Evolutionary conservation across 2,797 vertebrate species (phyloP).

Genomic region (Catharus ustulatus): DNA sequence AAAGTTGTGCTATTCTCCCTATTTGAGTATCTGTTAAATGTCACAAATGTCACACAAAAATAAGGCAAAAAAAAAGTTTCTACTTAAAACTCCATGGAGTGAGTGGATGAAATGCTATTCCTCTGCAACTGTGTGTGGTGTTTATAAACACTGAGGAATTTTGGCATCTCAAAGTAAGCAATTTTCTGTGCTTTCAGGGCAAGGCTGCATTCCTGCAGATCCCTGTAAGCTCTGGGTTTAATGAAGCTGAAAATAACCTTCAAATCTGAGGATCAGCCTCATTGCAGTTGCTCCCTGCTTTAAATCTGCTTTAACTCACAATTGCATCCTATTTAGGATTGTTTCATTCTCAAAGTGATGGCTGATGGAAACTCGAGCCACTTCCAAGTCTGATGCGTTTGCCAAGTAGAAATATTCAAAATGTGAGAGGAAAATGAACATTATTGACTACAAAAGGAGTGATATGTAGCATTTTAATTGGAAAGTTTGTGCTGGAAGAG

Average conservation of each 20-base stretch:
- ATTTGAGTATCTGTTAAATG: neutral
- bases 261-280: neutral
- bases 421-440: neutral
- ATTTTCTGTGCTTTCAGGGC: neutral
- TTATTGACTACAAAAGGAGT: neutral
- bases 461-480: neutral
- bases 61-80: neutral
- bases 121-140: neutral
- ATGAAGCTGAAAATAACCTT: neutral
- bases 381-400: neutral
- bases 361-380: neutral
- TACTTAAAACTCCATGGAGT: neutral
- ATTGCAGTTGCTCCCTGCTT: neutral
- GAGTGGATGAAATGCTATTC: neutral
- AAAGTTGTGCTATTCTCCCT: neutral
- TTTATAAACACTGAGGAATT: rapidly evolving
- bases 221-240: neutral
- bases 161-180: neutral
- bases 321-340: neutral
- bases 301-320: neutral
- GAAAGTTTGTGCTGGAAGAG: neutral
- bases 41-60: neutral
- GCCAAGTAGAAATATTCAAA: neutral
- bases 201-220: neutral
- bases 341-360: neutral